A percentile compares a stretch with the other conserved stretches of the same genome.
phyloP scores from a whole-genome alignment of 2,113 vertebrate genomes.

The Sigmodon hispidus region DNA sequence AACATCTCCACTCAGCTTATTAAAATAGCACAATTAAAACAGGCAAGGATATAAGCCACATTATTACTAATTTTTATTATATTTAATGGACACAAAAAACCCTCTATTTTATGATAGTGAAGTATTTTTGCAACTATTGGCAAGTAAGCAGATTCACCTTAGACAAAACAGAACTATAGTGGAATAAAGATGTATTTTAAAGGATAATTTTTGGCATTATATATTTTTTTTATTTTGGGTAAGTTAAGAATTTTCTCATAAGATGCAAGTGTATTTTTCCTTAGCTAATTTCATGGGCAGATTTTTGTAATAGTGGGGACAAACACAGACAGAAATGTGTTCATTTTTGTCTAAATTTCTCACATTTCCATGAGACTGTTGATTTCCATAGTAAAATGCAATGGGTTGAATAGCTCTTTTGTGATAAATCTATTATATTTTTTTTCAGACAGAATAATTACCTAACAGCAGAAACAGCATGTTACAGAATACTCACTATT shows the following conservation, averaged over 20 bases:
- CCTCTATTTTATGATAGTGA: neutral
- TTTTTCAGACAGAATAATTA: conserved; percentile 73
- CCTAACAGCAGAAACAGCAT: conserved; percentile 53
- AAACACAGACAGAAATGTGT: neutral
- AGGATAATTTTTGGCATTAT: neutral
- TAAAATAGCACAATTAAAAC: neutral
- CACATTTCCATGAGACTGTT: conserved; percentile 39
- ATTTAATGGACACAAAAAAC: neutral
- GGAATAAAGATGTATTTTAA: neutral
- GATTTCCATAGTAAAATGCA: conserved; percentile 62
- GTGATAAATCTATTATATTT: conserved; percentile 71
- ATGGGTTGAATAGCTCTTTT: conserved; percentile 59
- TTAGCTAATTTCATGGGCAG: neutral
- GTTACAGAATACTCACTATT: conserved; percentile 73
- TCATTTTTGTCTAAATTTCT: conserved; percentile 47
- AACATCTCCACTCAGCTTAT: neutral
- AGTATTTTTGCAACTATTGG: neutral
- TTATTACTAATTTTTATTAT: neutral
- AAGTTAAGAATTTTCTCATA: neutral
- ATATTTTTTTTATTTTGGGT: neutral
- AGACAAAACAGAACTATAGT: neutral
- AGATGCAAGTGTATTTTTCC: neutral
- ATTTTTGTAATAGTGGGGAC: neutral
- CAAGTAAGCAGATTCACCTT: neutral
- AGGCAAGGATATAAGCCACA: fast-evolving